Base-by-base conservation (phyloP, 2,113 vertebrate species). In the Hemicordylus capensis region DNA sequence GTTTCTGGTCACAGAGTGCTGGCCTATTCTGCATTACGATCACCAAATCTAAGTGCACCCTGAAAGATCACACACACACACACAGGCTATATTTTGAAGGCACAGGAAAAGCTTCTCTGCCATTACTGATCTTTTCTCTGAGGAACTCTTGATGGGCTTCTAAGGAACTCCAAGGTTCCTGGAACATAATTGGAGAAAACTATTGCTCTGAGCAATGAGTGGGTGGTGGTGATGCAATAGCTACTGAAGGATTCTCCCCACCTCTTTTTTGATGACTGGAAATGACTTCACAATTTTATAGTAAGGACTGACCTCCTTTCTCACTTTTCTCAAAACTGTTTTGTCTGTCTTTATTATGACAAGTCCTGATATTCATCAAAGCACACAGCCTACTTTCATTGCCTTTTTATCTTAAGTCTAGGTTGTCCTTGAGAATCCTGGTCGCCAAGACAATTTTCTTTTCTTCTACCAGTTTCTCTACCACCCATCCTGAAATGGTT, bases 281-380 rank as follows among this genome's bases (percentile, higher is more conserved):
- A 90, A 76, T 85, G 88, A 77, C 75, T 81, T 39, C 22, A 80
- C 85, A 31, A 28, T 64, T 86, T 66, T 74, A 44, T 10, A 42
- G 44, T 39, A 28, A 87, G 64, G 28, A 72, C 34, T 1, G 1
- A 82, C 46, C 63, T 93, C 34, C 79, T 88, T 88, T 69, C 88
- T 73, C 88, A 92, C 31, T 4, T 85, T 67, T 78, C 73, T 90
- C 90, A 90, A 28, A 86, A n/a, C 81, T 90, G 28, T 73, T 91
- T 91, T 85, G 75, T 88, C 86, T 82, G 56, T 88, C 80, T 89
- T 89, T 93, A 9, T 84, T 82, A 87, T 20, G 51, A 20, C 72
- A 76, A 81, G 61, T 10, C 0, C 66, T 73, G 39, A 84, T 81
- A n/a, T 89, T 79, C 76, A 58, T 87, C 54, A 84, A 86, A 90